Conservation (phyloP, 2,797 vertebrate species). For the Parauchenoglanis punctatus region DNA sequence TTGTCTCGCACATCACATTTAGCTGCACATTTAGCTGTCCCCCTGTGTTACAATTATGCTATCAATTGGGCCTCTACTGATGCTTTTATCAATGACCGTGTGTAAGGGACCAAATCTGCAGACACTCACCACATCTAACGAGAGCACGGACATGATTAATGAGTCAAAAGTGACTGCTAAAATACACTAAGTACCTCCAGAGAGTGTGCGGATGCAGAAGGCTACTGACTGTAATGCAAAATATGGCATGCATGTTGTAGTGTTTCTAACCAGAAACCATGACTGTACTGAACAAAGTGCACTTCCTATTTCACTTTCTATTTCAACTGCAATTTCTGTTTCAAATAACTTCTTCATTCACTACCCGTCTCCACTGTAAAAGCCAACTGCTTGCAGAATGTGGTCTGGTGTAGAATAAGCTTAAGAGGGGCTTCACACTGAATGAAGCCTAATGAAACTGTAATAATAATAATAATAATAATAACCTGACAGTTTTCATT, state of each 20-base stretch:
- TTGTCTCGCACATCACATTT: not conserved
- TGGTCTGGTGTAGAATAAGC: too few relatives aligned
- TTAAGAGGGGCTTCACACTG: not conserved
- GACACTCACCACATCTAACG: not conserved
- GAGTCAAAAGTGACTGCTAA: not conserved
- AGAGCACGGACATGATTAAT: not conserved
- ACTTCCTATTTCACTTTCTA: too few relatives aligned
- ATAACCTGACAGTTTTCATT: not conserved
- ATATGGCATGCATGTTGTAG: too few relatives aligned
- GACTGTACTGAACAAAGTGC: too few relatives aligned
- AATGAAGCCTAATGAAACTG: not conserved
- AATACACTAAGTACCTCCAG: too few relatives aligned
- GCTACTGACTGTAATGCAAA: too few relatives aligned
- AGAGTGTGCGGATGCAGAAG: too few relatives aligned
- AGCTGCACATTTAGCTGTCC: not conserved
- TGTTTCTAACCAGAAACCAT: too few relatives aligned
- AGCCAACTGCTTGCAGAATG: too few relatives aligned
- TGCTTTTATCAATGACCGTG: not conserved
- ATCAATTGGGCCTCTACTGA: not conserved
- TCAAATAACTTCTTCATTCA: too few relatives aligned
- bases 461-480: not conserved
- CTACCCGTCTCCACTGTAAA: too few relatives aligned
- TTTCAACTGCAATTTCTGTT: too few relatives aligned
- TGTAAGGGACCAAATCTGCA: not conserved
- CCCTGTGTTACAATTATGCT: not conserved